Conservation (phyloP, 2,888 invertebrate genomes). For the Hydrotaea diabolus region DNA sequence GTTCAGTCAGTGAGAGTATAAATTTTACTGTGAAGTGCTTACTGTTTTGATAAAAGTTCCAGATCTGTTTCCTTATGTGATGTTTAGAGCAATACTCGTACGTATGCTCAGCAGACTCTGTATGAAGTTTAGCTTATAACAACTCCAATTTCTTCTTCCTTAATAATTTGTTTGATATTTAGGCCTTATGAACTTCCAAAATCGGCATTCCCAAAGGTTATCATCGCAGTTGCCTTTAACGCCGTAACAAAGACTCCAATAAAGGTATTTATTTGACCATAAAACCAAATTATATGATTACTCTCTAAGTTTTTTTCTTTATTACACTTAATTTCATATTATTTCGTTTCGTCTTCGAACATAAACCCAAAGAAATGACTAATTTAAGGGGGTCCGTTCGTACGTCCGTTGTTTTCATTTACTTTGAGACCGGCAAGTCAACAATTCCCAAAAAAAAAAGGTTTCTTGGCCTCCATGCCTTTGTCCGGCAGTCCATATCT, state of each 20-base stretch:
- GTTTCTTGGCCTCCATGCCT: neutral
- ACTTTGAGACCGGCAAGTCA: conserved; percentile 1
- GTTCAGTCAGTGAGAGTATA: too few species aligned
- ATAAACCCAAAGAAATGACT: conserved; percentile 2
- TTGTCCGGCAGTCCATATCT: conserved; percentile 29
- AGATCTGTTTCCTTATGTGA: too few species aligned
- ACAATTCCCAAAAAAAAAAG: neutral
- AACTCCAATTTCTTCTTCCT: too few species aligned
- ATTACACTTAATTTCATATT: conserved; percentile 33
- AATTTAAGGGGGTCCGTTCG: neutral
- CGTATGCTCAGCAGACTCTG: too few species aligned
- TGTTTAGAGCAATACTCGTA: too few species aligned
- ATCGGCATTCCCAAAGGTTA: neutral
- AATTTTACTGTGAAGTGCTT: too few species aligned
- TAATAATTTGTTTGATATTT: too few species aligned
- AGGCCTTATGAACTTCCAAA: too few species aligned
- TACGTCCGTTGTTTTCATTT: neutral
- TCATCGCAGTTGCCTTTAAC: neutral
- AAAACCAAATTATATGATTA: conserved; percentile 39
- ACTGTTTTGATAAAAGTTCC: too few species aligned
- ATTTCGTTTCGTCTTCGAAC: conserved; percentile 18
- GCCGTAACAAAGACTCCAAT: neutral
- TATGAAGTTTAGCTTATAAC: too few species aligned
- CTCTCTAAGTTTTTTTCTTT: conserved; percentile 25
- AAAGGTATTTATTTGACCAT: conserved; percentile 32